These are phyloP conservation scores for Nibea coibor DNA, from an alignment of 2,113 vertebrate species.

Conservation along the genomic window DNA sequence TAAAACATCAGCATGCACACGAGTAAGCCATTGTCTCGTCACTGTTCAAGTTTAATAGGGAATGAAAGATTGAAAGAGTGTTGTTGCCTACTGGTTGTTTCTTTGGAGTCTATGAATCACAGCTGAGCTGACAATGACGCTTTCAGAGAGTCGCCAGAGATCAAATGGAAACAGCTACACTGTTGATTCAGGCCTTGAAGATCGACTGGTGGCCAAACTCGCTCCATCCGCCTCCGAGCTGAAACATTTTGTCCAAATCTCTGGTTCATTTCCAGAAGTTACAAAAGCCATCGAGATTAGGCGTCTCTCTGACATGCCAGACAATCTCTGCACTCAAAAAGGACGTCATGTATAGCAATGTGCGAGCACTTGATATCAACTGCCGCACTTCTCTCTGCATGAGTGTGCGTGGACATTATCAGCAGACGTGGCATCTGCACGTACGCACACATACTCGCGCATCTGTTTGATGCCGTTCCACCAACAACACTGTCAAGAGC, in stretches of 20 bases:
- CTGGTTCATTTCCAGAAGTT: constrained; percentile 21
- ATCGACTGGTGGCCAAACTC: neutral
- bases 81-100: neutral
- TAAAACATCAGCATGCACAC: too few relatives aligned
- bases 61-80: neutral
- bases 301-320: constrained; percentile 41
- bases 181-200: neutral
- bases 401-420: constrained; percentile 55
- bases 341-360: constrained; percentile 48
- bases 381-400: constrained; percentile 46
- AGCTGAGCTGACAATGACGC: neutral
- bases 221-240: neutral
- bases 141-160: neutral
- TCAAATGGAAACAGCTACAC: neutral
- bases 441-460: constrained; percentile 31
- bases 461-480: constrained; percentile 68
- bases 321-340: constrained; percentile 47
- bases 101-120: neutral
- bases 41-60: neutral
- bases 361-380: constrained; percentile 64
- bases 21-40: too few relatives aligned
- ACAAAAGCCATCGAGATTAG: constrained; percentile 53
- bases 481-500: constrained; percentile 62
- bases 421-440: constrained; percentile 48
- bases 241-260: constrained; percentile 11